These are phyloP conservation scores for Sebastes taczanowskii DNA, from an alignment of 2,797 vertebrate genomes.

Conservation along the genomic window DNA sequence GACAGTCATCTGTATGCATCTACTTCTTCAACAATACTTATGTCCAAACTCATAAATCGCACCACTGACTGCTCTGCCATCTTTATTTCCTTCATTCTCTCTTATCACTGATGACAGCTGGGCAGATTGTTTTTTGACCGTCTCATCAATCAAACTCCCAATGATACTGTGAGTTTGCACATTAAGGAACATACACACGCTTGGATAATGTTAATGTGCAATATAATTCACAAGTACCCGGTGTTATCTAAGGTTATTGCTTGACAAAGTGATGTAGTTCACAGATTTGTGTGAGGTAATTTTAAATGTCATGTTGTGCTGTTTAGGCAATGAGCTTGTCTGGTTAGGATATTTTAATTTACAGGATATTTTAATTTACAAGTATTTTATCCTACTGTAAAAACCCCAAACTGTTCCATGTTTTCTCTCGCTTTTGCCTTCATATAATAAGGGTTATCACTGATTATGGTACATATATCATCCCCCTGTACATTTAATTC, in stretches of 20 bases:
- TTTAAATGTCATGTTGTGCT: not conserved
- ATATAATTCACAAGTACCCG: slow-evolving; percentile 15
- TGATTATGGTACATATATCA: not conserved
- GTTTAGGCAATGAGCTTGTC: not conserved
- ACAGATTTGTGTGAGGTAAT: not conserved
- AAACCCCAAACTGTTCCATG: not conserved
- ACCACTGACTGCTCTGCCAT: slow-evolving; percentile 27
- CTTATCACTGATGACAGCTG: slow-evolving; percentile 44
- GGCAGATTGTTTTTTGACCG: slow-evolving; percentile 61
- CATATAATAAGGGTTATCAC: not conserved
- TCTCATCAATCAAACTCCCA: slow-evolving; percentile 57
- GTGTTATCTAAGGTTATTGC: slow-evolving; percentile 9
- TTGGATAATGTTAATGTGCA: slow-evolving; percentile 17
- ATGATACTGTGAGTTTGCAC: slow-evolving; percentile 22
- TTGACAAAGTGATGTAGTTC: slow-evolving; percentile 17
- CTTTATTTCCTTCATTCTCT: slow-evolving; percentile 34
- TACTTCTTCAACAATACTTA: slow-evolving; percentile 9
- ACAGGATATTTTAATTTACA: not conserved
- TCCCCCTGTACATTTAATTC: not conserved
- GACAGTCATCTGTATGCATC: slow-evolving; percentile 32
- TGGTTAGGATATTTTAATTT: too few relatives aligned
- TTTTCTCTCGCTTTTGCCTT: not conserved
- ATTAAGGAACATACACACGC: slow-evolving; percentile 33
- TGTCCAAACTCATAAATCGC: slow-evolving; percentile 37
- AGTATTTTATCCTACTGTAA: not conserved